These are phyloP conservation scores for Castor canadensis DNA, from an alignment of 2,113 vertebrate species.

Conservation along the genomic window DNA sequence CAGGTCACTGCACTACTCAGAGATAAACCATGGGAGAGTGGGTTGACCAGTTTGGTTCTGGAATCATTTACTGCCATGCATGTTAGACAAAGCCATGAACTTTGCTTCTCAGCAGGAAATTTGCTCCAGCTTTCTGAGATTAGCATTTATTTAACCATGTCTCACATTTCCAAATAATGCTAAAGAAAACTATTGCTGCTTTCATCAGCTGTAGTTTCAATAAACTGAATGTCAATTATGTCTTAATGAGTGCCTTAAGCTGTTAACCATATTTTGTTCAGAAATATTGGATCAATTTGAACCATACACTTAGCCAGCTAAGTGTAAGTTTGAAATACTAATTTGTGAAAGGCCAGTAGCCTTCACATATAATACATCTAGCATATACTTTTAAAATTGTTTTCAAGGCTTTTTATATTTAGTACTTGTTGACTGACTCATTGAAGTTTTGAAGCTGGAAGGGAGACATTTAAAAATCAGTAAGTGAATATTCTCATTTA, in stretches of 20 bases:
- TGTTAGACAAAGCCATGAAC: slow-evolving; percentile 63
- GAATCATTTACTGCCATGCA: slow-evolving; percentile 57
- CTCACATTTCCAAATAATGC: slow-evolving; percentile 44
- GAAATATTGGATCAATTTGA: slow-evolving; percentile 61
- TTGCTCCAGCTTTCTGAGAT: slow-evolving; percentile 42
- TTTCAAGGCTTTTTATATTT: slow-evolving; percentile 47
- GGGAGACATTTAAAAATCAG: slow-evolving; percentile 19
- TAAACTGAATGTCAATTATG: neutral
- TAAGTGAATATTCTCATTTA: neutral
- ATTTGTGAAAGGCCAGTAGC: slow-evolving; percentile 41
- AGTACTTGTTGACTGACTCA: slow-evolving; percentile 3
- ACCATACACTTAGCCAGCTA: slow-evolving; percentile 55
- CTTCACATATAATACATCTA: slow-evolving; percentile 2
- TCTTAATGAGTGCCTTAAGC: slow-evolving; percentile 52
- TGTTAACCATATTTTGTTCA: slow-evolving; percentile 61
- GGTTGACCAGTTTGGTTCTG: slow-evolving; percentile 42
- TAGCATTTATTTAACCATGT: slow-evolving; percentile 4
- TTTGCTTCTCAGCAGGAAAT: slow-evolving; percentile 46
- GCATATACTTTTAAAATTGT: slow-evolving; percentile 11
- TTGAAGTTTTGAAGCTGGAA: slow-evolving; percentile 39
- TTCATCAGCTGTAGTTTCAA: slow-evolving; percentile 31
- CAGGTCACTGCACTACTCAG: neutral
- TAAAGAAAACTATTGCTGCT: slow-evolving; percentile 37
- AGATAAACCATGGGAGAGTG: neutral
- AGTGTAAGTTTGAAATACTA: slow-evolving; percentile 60